Evolutionary conservation across 2,113 vertebrate species (phyloP).

Genomic region (Eclectus roratus): DNA sequence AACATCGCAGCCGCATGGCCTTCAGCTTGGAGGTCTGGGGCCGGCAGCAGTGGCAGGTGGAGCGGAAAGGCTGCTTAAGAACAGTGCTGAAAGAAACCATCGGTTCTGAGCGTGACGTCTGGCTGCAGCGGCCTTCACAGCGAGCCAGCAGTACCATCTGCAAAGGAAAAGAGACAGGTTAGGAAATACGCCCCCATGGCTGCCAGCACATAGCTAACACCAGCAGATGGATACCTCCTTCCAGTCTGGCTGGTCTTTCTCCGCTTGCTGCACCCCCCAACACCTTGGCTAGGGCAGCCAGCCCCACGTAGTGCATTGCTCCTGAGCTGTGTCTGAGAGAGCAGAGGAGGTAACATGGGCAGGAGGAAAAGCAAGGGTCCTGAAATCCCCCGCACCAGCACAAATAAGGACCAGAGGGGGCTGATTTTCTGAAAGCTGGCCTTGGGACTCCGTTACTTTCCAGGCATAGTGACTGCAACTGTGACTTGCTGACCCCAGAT

Average conservation of each 20-base stretch:
- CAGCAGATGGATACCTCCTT: not conserved
- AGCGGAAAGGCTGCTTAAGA: conserved; percentile 95
- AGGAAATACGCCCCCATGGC: not conserved
- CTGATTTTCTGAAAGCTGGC: not conserved
- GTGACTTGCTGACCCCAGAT: not conserved
- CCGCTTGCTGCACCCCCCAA: not conserved
- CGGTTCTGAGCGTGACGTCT: conserved; percentile 89
- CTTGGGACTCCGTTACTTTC: not conserved
- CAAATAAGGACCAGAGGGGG: not conserved
- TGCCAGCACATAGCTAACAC: accelerated
- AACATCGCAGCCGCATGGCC: conserved; percentile 89
- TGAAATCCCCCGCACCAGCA: not conserved
- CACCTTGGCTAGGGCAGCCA: not conserved
- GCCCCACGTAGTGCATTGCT: not conserved
- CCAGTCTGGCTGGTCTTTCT: not conserved
- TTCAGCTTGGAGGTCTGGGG: conserved; percentile 98
- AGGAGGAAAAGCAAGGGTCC: not conserved
- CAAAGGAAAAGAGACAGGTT: not conserved
- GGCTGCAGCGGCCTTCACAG: conserved; percentile 94
- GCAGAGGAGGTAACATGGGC: accelerated
- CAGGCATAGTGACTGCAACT: not conserved
- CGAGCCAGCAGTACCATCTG: conserved; percentile 97
- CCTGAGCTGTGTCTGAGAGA: not conserved
- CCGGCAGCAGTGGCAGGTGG: conserved; percentile 92
- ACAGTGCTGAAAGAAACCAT: conserved; percentile 95